Evolutionary conservation across 2,797 vertebrate genomes (phyloP).

Genomic region (Neosilurus hyrtlii): DNA sequence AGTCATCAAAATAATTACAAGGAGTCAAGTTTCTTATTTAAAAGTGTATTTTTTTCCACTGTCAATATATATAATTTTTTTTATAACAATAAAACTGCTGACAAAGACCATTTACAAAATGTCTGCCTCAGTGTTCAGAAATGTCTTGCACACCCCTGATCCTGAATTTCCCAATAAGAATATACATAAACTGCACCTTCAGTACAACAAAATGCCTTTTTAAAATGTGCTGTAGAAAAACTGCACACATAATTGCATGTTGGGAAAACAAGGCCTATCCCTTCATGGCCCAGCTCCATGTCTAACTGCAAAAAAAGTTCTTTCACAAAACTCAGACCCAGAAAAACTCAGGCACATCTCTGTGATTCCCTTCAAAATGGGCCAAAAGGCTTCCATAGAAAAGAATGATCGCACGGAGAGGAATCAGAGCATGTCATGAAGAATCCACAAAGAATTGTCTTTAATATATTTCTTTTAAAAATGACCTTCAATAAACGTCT

Average conservation of each 20-base stretch:
- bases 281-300: conserved; percentile 31
- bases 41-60: conserved; percentile 95
- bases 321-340: conserved; percentile 39
- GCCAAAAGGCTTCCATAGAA: conserved; percentile 54
- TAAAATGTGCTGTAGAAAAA: conserved; percentile 75
- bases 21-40: conserved; percentile 75
- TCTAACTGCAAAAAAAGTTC: conserved; percentile 37
- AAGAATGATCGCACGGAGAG: conserved; percentile 56
- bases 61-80: conserved; percentile 87
- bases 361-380: conserved; percentile 61
- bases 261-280: conserved; percentile 63
- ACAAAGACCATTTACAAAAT: conserved; percentile 87
- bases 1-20: conserved; percentile 66
- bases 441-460: conserved; percentile 63
- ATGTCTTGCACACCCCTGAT: conserved; percentile 67
- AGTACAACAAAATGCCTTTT: conserved; percentile 71
- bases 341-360: conserved; percentile 58
- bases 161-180: conserved; percentile 65
- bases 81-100: conserved; percentile 86
- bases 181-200: conserved; percentile 63
- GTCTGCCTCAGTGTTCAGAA: conserved; percentile 79
- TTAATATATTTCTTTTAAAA: conserved; percentile 65
- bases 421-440: conserved; percentile 50
- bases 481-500: conserved; percentile 59
- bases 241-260: conserved; percentile 70